Percentiles rank a stretch among this genome's conserved stretches.
These are phyloP conservation scores for Lasioglossum pauxillum DNA, from an alignment of 2,888 invertebrate species.

Conservation along the genomic window DNA sequence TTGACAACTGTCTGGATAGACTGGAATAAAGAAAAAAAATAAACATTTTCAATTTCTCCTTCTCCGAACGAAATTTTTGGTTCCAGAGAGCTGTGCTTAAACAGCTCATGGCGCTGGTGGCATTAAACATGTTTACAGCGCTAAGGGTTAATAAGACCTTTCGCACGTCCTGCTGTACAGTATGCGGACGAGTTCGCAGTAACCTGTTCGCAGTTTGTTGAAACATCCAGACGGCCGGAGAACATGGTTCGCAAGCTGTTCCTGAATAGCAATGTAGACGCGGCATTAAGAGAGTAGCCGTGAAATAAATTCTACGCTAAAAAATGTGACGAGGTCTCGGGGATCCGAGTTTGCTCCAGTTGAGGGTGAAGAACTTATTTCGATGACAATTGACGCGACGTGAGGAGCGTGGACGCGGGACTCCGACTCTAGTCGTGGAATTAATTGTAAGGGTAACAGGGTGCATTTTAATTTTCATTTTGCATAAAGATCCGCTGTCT, in stretches of 20 bases:
- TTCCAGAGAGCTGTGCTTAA: background rate
- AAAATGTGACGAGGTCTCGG: background rate
- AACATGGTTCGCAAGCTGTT: background rate
- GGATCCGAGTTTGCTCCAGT: background rate
- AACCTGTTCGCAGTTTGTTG: constrained; percentile 2
- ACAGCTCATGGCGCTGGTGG: accelerated
- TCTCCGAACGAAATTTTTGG: background rate
- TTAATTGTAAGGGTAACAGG: background rate
- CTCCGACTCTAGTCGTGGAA: background rate
- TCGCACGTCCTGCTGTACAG: background rate
- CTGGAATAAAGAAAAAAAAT: background rate
- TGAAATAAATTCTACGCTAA: background rate
- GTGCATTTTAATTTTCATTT: no score
- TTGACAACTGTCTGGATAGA: no score
- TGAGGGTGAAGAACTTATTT: background rate
- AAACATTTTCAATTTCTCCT: background rate
- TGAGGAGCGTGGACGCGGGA: background rate
- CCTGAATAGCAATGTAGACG: constrained; percentile 2
- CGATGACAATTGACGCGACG: background rate
- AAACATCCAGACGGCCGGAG: background rate
- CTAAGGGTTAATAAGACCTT: background rate
- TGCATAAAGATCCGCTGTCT: no score
- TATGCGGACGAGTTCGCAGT: background rate
- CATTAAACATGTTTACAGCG: background rate
- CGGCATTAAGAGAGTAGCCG: background rate